Evolutionary conservation across 2,888 invertebrate species (phyloP), one percentile per base, ranked within the genome.

Genomic region (Tridacna gigas): DNA sequence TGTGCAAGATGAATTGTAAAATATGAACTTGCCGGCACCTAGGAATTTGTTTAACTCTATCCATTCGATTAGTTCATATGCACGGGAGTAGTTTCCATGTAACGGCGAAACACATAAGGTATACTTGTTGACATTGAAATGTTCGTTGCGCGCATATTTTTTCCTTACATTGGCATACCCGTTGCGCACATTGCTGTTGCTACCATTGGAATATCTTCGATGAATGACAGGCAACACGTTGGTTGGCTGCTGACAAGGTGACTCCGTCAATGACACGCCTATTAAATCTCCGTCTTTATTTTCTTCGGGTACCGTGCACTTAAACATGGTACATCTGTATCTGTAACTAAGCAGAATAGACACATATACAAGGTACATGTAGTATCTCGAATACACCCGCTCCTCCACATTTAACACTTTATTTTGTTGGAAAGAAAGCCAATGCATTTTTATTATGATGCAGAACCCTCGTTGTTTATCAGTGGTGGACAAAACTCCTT

Each of bases 1-100:
- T 7, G 37, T 37, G 37, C 37, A 37, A 37, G 37, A 37, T 37
- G 7, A 37, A 37, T 91, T 90, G 86, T 94, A 94, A 80, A 94
- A 91, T 26, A 90, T 84, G 74, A 94, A 89, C 75, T 90, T 90
- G 5, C 91, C 86, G 0, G 93, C 94, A 7, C 94, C 94, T 15
- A 94, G 89, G 15, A 94, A 73, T 60, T 86, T 85, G 78, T 92
- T 93, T 28, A 94, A 73, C 86, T 94, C 94, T 9, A 94, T 90
- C 91, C 93, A 94, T 83, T 94, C 93, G 9, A 94, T 90, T 26
- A 94, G 84, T 75, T 91, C 92, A 48, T 91, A 91, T 9, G 91
- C 91, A 18, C 88, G 82, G 25, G 88, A 85, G 78, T 91, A 92
- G 5, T 81, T 67, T 77, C 77, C 88, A 78, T 91, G 91, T 0